phyloP scores from a whole-genome alignment of 1,140 invertebrate species.

The Saccostrea glomerata region DNA sequence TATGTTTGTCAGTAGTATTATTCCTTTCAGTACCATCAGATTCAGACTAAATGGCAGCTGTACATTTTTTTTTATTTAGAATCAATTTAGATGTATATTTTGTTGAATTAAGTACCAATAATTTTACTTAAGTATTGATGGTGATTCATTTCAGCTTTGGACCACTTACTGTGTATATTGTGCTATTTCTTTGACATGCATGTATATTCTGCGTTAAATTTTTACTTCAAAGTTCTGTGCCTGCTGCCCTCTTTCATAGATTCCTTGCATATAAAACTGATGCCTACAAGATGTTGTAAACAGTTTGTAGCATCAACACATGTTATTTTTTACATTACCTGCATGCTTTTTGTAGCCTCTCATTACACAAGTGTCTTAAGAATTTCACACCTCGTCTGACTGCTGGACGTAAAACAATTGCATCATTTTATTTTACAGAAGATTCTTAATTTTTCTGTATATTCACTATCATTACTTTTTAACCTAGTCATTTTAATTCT shows the following conservation, averaged over 20 bases:
- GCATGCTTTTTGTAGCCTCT: not conserved
- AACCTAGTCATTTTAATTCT: not conserved
- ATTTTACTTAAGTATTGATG: not conserved
- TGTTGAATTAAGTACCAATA: not conserved
- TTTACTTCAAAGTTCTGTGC: not conserved
- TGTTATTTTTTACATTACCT: not conserved
- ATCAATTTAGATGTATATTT: not conserved
- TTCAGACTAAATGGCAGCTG: conserved; percentile 17
- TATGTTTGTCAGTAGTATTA: not conserved
- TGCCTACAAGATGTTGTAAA: not conserved
- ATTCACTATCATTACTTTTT: not conserved
- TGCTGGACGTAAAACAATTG: not conserved
- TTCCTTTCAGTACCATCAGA: not conserved
- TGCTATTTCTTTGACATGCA: not conserved
- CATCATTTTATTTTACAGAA: not conserved
- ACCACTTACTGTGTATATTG: not conserved
- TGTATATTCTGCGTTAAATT: not conserved
- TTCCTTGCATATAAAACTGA: conserved; percentile 4
- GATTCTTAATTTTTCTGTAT: not conserved
- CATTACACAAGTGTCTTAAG: not conserved
- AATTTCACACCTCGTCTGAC: not conserved
- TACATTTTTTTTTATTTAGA: not conserved
- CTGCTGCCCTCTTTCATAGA: not conserved
- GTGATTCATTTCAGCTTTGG: not conserved
- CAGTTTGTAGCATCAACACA: not conserved